Evolutionary conservation across 1,140 invertebrate species (phyloP).

Genomic region (Palaemon carinicauda): DNA sequence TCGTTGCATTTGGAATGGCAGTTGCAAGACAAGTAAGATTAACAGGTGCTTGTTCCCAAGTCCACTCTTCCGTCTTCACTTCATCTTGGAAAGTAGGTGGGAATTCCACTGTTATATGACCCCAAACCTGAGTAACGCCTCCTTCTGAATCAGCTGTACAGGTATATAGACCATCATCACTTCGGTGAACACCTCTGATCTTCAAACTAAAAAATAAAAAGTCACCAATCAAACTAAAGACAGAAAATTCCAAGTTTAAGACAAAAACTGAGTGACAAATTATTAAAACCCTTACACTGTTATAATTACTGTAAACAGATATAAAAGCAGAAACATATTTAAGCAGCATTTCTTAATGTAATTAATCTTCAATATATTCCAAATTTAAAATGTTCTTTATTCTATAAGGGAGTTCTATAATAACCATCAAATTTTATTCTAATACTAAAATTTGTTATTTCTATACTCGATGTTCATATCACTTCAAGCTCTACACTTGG

Average conservation of each 20-base stretch:
- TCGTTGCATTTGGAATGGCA: slow-evolving; percentile 89
- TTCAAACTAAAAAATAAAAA: slow-evolving; percentile 60
- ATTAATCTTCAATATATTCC: no score
- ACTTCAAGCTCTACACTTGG: no score
- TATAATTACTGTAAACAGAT: no score
- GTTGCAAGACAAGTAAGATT: slow-evolving; percentile 89
- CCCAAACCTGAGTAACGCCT: slow-evolving; percentile 77
- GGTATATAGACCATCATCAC: slow-evolving; percentile 88
- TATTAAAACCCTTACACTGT: no score
- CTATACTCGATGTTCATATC: no score
- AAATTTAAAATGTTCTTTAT: no score
- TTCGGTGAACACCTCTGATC: slow-evolving; percentile 68
- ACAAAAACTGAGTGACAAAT: no score
- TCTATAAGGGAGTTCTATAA: no score
- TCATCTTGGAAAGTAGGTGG: slow-evolving; percentile 76
- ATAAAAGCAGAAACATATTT: no score
- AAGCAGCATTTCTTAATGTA: no score
- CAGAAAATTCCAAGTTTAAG: background rate
- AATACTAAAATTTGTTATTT: no score
- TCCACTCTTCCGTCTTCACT: slow-evolving; percentile 78
- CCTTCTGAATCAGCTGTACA: slow-evolving; percentile 84
- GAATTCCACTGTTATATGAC: slow-evolving; percentile 85
- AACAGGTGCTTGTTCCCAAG: slow-evolving; percentile 80
- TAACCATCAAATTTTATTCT: no score
- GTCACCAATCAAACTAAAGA: background rate